Evolutionary conservation across 2,113 vertebrate species (phyloP).

Genomic region (Xenus cinereus): DNA sequence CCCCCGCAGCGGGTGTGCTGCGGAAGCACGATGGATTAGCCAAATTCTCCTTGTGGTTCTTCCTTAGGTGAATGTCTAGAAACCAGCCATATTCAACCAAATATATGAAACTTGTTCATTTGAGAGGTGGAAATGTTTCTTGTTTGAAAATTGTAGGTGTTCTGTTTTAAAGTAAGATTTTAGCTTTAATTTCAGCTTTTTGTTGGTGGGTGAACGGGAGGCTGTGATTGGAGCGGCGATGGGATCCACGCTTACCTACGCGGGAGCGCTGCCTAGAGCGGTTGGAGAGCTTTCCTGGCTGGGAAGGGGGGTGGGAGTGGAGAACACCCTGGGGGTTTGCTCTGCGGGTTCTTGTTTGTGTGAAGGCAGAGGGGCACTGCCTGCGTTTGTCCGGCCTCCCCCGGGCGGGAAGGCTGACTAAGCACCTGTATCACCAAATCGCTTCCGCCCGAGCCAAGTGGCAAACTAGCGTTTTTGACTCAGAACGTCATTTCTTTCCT

Average conservation of each 20-base stretch:
- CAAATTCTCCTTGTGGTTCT: rapidly evolving
- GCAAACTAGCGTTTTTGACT: not conserved
- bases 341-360: rapidly evolving
- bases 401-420: not conserved
- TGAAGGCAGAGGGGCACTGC: rapidly evolving
- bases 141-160: not conserved
- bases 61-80: not conserved
- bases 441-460: not conserved
- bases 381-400: not conserved
- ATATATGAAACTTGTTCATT: rapidly evolving
- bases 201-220: not conserved
- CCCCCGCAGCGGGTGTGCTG: not conserved
- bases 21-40: not conserved
- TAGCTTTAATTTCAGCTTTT: not conserved
- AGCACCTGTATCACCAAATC: not conserved
- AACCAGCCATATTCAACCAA: not conserved
- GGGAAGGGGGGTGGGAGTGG: not conserved
- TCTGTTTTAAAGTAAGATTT: not conserved
- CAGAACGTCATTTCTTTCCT: rapidly evolving
- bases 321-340: not conserved
- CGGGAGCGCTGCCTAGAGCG: not conserved
- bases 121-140: not conserved
- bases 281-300: no score
- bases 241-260: not conserved
- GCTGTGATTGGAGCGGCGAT: not conserved